Evolutionary conservation across 2,888 invertebrate species (phyloP), one percentile per base, ranked within the genome.

Genomic region (Melieria picta): DNA sequence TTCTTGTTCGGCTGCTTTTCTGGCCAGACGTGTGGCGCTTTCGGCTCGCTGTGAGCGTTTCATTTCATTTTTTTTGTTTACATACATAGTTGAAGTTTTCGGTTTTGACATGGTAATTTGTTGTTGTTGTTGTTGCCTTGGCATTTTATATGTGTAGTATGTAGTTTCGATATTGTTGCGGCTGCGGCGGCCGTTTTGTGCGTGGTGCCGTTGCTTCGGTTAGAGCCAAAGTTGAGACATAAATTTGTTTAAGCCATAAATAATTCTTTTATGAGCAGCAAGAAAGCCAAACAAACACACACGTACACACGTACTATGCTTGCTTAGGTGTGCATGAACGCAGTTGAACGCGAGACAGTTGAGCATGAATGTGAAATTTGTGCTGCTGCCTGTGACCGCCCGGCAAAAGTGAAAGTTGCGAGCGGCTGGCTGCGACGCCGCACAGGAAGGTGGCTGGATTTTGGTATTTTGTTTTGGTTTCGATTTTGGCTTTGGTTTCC

Each of bases 191-290:
- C 30, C 30, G 30, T 30, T 30, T 30, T 30, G 30, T 30, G 30
- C 30, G 30, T 30, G 30, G 30, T 30, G 30, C 30, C 30, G 30
- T 30, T 30, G 30, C 30, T 30, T 30, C 30, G 30, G 30, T 30
- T 30, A 30, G 30, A 30, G 30, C 30, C 30, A 30, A 30, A 30
- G 30, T 30, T 30, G 30, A 30, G 30, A 30, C 30, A 30, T 30
- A 30, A 30, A 30, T 30, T 30, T 79, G 76, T 75, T 78, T 79
- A 78, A 79, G 75, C 77, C 79, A 80, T 81, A 80, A 81, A 80
- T 79, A 79, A 79, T 81, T 81, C 79, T 80, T 80, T 76, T 72
- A 75, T 75, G 75, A 77, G 73, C 74, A 78, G 75, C 71, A 75
- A 71, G 66, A 65, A 72, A 72, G 62, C 48, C n/a, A 43, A 9